Evolutionary conservation across 2,113 vertebrate species (phyloP), one percentile per base, ranked within the genome.

Genomic region (Vidua macroura): DNA sequence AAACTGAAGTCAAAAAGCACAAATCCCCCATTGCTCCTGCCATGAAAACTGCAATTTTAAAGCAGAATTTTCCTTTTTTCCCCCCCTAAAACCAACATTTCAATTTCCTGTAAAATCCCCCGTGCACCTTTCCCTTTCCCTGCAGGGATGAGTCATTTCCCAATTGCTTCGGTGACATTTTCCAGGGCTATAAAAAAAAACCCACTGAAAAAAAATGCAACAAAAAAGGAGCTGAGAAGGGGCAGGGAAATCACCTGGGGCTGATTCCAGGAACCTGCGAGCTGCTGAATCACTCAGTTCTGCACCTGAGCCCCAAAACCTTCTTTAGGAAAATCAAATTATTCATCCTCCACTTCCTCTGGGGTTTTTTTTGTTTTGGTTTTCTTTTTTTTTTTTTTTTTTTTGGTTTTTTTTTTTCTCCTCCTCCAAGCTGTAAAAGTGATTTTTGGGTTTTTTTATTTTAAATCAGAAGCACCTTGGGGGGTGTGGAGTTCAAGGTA

Each of bases 211-310:
- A 78, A 35, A 95, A 39, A 39, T 39, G 39, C 39, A 39, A 39
- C 39, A 85, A 89, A 18, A 53, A 55, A 55, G 21, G 39, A 11
- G 46, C 82, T 92, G 75, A 90, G 82, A 75, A 12, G 63, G 63
- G 49, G 19, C 84, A 89, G 89, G 94, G 94, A 91, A 96, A 96
- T 35, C 82, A 92, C 96, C 95, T 95, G 95, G 16, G 52, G 85
- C 3, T 41, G 87, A 56, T 86, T 92, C 85, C 90, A 46, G 90
- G 91, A 94, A 93, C 52, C 88, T 92, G 68, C 39, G 28, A 83
- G 51, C 43, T 92, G 92, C 91, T 91, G 95, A 95, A 62, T 92
- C 76, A 95, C 13, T 14, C 15, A 1, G 1, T 11, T 4, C 55
- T 52, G 56, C 21, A 70, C 80, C 80, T 70, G 67, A 52, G 37